A percentile compares a stretch with the other conserved stretches of the same genome.
These are phyloP conservation scores for Eospalax fontanierii DNA, from an alignment of 2,797 vertebrate genomes.

Conservation along the genomic window DNA sequence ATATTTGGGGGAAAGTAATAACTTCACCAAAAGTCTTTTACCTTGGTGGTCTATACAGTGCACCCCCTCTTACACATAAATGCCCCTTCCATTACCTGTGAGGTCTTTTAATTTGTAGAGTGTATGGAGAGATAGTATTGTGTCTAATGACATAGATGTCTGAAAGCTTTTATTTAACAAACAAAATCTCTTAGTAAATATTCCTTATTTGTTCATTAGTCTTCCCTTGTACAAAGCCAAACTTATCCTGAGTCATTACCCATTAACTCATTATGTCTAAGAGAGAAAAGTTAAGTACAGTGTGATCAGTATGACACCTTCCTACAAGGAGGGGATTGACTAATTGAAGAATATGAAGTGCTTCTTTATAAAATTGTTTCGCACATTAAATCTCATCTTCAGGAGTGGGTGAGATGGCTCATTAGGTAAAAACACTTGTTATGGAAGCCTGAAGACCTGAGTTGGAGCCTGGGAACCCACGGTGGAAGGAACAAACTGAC, in stretches of 20 bases:
- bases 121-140: background rate
- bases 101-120: background rate
- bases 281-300: constrained; percentile 13
- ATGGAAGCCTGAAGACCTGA: background rate
- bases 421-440: background rate
- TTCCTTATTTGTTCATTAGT: constrained; percentile 47
- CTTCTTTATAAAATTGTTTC: constrained; percentile 9
- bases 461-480: background rate
- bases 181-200: constrained; percentile 14
- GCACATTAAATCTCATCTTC: background rate
- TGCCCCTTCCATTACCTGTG: background rate
- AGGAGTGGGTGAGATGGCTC: background rate
- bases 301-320: background rate
- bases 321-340: background rate
- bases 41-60: background rate
- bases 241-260: constrained; percentile 14
- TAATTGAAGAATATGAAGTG: constrained; percentile 23
- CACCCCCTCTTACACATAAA: background rate
- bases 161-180: constrained; percentile 52
- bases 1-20: constrained; percentile 40
- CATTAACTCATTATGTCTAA: constrained; percentile 12
- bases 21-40: background rate
- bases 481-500: background rate
- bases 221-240: constrained; percentile 50
- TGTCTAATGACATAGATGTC: background rate